Evolutionary conservation across 2,888 invertebrate species (phyloP).

Genomic region (Thereva nobilitata): DNA sequence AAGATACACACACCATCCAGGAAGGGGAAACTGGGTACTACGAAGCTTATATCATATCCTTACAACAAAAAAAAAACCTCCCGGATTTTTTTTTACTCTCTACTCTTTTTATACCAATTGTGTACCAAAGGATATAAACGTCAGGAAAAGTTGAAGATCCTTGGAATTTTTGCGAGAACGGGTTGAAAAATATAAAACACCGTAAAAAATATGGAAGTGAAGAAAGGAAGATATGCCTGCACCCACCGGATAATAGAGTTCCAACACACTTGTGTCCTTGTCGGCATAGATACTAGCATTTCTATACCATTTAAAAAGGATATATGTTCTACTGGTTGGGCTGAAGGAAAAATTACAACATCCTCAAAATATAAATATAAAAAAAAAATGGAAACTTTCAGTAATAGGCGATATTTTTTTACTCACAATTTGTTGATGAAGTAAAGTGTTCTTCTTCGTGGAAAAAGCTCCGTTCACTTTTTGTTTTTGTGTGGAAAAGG

Average conservation of each 20-base stretch:
- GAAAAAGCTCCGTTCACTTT: conserved; percentile 8
- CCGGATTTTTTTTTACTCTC: too few relatives aligned
- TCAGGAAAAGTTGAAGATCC: conserved; percentile 32
- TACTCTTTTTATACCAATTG: conserved; percentile 27
- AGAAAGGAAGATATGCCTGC: conserved; percentile 32
- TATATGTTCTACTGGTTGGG: too few relatives aligned
- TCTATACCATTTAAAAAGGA: neutral
- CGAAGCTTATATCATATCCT: conserved; percentile 28
- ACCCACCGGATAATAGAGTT: conserved; percentile 29
- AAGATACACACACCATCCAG: conserved; percentile 6
- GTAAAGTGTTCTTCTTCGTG: neutral
- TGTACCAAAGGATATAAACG: conserved; percentile 31
- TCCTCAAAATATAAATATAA: too few relatives aligned
- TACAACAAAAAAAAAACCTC: conserved; percentile 13
- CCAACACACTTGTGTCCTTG: conserved; percentile 32
- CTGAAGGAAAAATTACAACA: too few relatives aligned
- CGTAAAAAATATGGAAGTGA: conserved; percentile 21
- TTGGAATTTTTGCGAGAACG: conserved; percentile 27
- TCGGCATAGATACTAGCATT: conserved; percentile 12
- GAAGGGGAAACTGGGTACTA: neutral
- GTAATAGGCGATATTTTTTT: conserved; percentile 9
- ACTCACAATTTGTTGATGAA: conserved; percentile 8
- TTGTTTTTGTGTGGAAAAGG: neutral
- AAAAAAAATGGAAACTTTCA: neutral
- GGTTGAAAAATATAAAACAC: neutral